phyloP scores from a whole-genome alignment of 2,797 vertebrate species.

The Lycodopsis pacificus region DNA sequence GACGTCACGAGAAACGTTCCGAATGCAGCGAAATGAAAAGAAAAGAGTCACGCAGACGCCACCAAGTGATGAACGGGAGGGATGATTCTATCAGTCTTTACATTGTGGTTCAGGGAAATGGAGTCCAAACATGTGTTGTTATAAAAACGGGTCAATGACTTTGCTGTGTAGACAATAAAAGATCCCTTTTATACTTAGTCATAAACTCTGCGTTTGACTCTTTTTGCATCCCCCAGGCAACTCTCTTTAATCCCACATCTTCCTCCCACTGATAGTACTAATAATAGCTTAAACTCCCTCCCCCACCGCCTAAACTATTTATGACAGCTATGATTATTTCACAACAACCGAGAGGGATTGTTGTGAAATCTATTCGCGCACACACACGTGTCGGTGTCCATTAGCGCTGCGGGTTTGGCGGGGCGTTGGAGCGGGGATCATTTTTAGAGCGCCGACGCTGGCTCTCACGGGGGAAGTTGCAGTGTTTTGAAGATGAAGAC shows the following conservation, averaged over 20 bases:
- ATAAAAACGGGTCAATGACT: constrained; percentile 23
- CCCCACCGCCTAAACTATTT: constrained; percentile 42
- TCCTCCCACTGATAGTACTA: constrained; percentile 33
- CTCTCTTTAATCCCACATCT: constrained; percentile 28
- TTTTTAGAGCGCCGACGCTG: constrained; percentile 1
- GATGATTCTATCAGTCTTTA: neutral
- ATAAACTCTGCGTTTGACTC: constrained; percentile 39
- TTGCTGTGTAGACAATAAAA: constrained; percentile 7
- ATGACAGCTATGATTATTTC: constrained; percentile 48
- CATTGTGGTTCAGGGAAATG: neutral
- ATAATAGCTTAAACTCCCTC: constrained; percentile 50
- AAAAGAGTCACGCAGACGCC: too few species aligned
- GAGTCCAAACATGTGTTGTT: constrained; percentile 7
- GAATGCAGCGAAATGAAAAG: neutral
- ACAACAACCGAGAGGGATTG: constrained; percentile 43
- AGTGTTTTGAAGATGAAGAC: constrained; percentile 13
- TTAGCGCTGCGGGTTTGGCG: constrained; percentile 21
- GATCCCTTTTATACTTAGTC: constrained; percentile 19
- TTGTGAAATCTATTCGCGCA: constrained; percentile 43
- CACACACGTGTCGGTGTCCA: constrained; percentile 40
- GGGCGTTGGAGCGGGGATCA: constrained; percentile 7
- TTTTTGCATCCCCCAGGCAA: constrained; percentile 36
- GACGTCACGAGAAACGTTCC: neutral
- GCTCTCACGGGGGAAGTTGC: constrained; percentile 4
- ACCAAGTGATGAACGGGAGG: neutral